Evolutionary conservation across 1,140 invertebrate species (phyloP).

Genomic region (Neodiprion virginianus): DNA sequence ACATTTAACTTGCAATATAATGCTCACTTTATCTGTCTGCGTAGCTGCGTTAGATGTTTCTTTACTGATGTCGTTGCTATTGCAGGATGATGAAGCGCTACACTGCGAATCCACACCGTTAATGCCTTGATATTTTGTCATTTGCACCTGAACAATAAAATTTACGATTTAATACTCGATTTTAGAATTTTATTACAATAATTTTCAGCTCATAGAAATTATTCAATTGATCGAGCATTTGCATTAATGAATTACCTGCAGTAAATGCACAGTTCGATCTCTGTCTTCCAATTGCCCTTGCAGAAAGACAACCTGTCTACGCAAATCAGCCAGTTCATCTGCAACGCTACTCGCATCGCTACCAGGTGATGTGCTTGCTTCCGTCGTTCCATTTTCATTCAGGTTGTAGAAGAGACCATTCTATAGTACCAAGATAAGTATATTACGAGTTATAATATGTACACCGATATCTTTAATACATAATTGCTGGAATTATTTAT

Average conservation of each 20-base stretch:
- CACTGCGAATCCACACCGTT: slow-evolving; percentile 43
- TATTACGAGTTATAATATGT: neutral
- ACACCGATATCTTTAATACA: neutral
- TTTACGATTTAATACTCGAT: slow-evolving; percentile 12
- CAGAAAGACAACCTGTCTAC: slow-evolving; percentile 78
- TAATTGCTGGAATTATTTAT: slow-evolving; percentile 3
- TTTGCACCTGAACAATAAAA: slow-evolving; percentile 45
- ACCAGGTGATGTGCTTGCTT: slow-evolving; percentile 48
- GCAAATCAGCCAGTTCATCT: slow-evolving; percentile 77
- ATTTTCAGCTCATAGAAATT: slow-evolving; percentile 38
- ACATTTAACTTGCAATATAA: neutral
- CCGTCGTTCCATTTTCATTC: slow-evolving; percentile 56
- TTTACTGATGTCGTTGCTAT: slow-evolving; percentile 33
- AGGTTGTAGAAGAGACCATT: slow-evolving; percentile 78
- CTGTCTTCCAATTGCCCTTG: slow-evolving; percentile 79
- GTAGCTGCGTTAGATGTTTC: slow-evolving; percentile 71
- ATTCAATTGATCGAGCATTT: slow-evolving; percentile 52
- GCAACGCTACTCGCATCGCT: slow-evolving; percentile 59
- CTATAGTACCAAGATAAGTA: slow-evolving; percentile 51
- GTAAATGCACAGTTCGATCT: slow-evolving; percentile 71
- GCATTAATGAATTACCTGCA: slow-evolving; percentile 67
- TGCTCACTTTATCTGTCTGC: slow-evolving; percentile 74
- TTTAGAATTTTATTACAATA: slow-evolving; percentile 21
- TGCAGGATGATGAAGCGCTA: slow-evolving; percentile 31
- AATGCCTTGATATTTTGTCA: slow-evolving; percentile 52